These are phyloP conservation scores for Motacilla alba DNA, from an alignment of 2,113 vertebrate species.

Conservation along the genomic window DNA sequence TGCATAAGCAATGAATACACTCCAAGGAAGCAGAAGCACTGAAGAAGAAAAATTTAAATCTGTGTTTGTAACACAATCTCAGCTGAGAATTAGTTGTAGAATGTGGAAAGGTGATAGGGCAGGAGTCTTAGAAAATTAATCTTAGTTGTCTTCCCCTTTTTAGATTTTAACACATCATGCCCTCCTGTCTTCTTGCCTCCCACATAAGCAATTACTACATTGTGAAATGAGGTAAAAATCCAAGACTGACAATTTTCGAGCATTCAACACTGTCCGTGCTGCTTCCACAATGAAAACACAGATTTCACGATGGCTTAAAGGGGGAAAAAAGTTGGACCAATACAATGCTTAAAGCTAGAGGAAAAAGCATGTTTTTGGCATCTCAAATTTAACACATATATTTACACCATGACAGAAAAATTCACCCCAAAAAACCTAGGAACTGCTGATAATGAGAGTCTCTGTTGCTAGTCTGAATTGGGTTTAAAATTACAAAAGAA, in stretches of 20 bases:
- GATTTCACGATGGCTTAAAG: background rate
- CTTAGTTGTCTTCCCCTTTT: background rate
- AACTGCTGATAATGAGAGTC: constrained; percentile 19
- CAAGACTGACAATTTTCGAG: background rate
- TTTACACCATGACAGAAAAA: constrained; percentile 48
- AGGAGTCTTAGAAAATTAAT: background rate
- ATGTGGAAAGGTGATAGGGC: background rate
- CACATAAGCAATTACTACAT: constrained; percentile 11
- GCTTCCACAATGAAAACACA: background rate
- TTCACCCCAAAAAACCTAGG: background rate
- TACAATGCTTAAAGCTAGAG: background rate
- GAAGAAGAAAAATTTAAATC: background rate
- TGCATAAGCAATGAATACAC: background rate
- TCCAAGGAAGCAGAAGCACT: background rate
- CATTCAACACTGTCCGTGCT: background rate
- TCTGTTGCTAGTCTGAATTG: constrained; percentile 41
- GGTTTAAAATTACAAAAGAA: constrained; percentile 32
- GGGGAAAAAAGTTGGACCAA: background rate
- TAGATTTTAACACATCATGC: background rate
- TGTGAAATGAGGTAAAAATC: constrained; percentile 56
- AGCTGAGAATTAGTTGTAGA: background rate
- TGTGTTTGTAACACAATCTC: background rate
- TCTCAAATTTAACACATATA: constrained; percentile 30
- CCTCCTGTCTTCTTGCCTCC: constrained; percentile 17
- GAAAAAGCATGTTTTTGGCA: background rate